Percentiles rank a stretch among this genome's conserved stretches.
Evolutionary conservation across 2,113 vertebrate species (phyloP).

Genomic region (Suricata suricatta): DNA sequence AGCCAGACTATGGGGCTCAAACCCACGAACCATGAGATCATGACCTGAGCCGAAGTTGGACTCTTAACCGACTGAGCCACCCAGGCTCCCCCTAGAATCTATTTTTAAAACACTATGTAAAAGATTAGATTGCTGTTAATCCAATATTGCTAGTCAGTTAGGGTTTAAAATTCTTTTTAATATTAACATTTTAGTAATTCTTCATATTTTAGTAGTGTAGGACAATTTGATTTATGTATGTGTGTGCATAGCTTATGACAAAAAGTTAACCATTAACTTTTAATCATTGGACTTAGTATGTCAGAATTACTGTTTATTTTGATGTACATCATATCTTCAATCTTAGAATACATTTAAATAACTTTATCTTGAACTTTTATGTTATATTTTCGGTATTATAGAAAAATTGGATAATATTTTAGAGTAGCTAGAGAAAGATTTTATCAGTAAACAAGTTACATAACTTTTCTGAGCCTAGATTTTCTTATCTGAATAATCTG

Average conservation of each 20-base stretch:
- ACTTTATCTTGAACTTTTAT: slow-evolving; percentile 3
- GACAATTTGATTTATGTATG: not conserved
- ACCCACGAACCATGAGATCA: too few relatives aligned
- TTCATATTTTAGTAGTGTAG: not conserved
- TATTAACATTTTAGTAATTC: not conserved
- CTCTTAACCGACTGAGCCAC: too few relatives aligned
- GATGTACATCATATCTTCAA: not conserved
- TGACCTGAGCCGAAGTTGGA: too few relatives aligned
- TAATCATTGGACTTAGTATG: not conserved
- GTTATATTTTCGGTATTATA: not conserved
- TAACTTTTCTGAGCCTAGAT: not conserved
- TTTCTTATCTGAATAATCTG: not conserved
- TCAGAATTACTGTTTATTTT: slow-evolving; percentile 39
- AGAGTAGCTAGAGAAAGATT: not conserved
- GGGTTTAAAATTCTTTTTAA: not conserved
- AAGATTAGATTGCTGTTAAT: not conserved
- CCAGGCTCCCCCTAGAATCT: not conserved
- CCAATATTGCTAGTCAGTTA: not conserved
- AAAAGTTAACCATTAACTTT: not conserved
- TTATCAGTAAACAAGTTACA: not conserved
- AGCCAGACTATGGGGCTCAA: too few relatives aligned
- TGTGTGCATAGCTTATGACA: not conserved
- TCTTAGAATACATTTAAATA: slow-evolving; percentile 9
- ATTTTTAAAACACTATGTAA: not conserved
- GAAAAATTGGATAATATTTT: slow-evolving; percentile 1